Conservation (phyloP, 2,113 vertebrate genomes). For the Cervus canadensis region DNA sequence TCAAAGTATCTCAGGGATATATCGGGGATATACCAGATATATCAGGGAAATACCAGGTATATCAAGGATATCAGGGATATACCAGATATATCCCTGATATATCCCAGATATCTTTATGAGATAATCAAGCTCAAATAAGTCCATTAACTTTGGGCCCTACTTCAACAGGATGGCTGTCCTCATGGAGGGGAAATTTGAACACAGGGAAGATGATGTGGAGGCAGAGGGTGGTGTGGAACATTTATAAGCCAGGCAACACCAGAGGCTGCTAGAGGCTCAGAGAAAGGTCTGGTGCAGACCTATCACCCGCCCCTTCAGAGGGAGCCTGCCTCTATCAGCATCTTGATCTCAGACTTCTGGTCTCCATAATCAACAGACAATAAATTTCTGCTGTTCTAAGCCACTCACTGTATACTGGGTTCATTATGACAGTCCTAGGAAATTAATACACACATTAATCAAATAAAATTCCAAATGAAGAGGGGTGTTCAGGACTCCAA, state of each 20-base stretch:
- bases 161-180: neutral
- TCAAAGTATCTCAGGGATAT: neutral
- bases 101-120: neutral
- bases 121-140: neutral
- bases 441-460: neutral
- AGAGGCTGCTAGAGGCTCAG: neutral
- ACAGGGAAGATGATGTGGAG: neutral
- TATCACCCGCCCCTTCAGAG: too few relatives aligned
- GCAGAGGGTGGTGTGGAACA: fast-evolving
- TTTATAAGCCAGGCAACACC: neutral
- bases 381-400: neutral
- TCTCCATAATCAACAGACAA: neutral
- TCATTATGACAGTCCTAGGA: neutral
- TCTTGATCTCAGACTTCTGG: neutral
- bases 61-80: neutral
- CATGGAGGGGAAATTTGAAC: too few relatives aligned
- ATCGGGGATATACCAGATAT: neutral
- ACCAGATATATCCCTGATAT: neutral
- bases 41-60: neutral
- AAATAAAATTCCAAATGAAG: neutral
- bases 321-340: fast-evolving
- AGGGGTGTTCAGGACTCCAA: too few relatives aligned
- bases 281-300: fast-evolving
- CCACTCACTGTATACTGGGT: neutral
- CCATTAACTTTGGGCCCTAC: neutral